A percentile compares a stretch with the other conserved stretches of the same genome.
Evolutionary conservation across 2,888 invertebrate genomes (phyloP).

Genomic region (Meandrusa payeni): DNA sequence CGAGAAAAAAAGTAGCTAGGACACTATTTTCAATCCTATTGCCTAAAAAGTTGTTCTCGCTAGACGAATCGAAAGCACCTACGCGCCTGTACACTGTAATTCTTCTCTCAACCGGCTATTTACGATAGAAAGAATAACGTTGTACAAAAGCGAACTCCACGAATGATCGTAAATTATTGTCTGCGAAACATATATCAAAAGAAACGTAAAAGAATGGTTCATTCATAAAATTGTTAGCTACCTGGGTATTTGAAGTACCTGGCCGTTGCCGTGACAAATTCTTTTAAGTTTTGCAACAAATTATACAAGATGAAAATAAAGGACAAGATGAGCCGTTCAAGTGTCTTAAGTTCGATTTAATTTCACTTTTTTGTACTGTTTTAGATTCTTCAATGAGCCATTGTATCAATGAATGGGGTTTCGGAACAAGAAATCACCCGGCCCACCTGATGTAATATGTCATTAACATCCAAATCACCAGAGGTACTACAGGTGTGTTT

Average conservation of each 20-base stretch:
- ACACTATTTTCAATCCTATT: neutral
- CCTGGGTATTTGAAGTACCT: conserved; percentile 23
- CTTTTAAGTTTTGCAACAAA: conserved; percentile 6
- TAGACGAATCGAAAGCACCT: neutral
- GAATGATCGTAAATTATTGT: conserved; percentile 16
- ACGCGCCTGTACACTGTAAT: neutral
- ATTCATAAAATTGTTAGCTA: conserved; percentile 22
- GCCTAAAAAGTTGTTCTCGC: conserved; percentile 1
- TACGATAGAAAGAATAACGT: too few relatives aligned
- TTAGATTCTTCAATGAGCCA: neutral
- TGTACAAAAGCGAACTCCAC: too few relatives aligned
- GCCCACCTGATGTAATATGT: too few relatives aligned
- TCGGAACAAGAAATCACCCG: too few relatives aligned
- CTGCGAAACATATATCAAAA: conserved; percentile 8
- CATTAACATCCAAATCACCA: too few relatives aligned
- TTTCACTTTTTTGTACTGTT: too few relatives aligned
- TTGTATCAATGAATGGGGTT: too few relatives aligned
- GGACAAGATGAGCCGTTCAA: conserved; percentile 7
- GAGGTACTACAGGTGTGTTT: too few relatives aligned
- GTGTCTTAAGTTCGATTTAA: conserved; percentile 6
- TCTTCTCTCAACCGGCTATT: neutral
- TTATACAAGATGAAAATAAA: conserved; percentile 10
- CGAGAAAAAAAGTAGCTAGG: neutral
- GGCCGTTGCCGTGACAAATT: conserved; percentile 16
- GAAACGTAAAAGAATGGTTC: conserved; percentile 18